phyloP scores from a whole-genome alignment of 2,888 invertebrate species.

The Drosophila rellima region DNA sequence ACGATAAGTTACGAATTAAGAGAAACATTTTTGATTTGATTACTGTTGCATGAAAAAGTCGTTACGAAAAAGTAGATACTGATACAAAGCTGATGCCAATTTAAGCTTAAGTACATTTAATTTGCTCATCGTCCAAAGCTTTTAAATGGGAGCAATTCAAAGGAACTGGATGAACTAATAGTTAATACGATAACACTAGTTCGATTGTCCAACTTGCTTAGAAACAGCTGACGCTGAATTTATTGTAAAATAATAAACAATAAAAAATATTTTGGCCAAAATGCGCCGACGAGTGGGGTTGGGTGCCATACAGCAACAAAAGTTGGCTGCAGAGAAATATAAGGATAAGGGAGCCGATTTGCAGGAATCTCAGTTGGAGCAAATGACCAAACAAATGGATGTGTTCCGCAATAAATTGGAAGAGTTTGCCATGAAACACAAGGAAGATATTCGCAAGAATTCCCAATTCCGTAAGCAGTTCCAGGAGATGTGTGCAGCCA shows the following conservation, averaged over 20 bases:
- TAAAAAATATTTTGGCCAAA: conserved; percentile 55
- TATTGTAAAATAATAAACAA: conserved; percentile 2
- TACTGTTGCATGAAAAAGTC: no score
- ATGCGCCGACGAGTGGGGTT: conserved; percentile 94
- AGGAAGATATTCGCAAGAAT: conserved; percentile 97
- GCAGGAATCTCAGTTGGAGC: conserved; percentile 96
- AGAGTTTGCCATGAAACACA: conserved; percentile 98
- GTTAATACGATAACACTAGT: conserved; percentile 1
- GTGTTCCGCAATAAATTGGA: conserved; percentile 96
- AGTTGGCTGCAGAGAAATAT: conserved; percentile 94
- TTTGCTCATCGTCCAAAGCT: no score
- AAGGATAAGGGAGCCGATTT: conserved; percentile 96
- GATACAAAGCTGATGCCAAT: no score
- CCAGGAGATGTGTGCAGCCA: conserved; percentile 99
- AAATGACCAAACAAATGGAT: conserved; percentile 97
- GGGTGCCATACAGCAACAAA: conserved; percentile 96
- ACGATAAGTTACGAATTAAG: no score
- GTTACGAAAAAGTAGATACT: no score
- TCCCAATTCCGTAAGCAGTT: conserved; percentile 97
- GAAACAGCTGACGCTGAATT: conserved; percentile 2
- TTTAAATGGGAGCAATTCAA: not conserved
- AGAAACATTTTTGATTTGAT: no score
- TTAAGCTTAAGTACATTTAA: not conserved
- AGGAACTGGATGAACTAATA: conserved; percentile 3
- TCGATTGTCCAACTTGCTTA: conserved; percentile 11